phyloP scores from a whole-genome alignment of 1,140 invertebrate genomes.

The Neomicropteryx cornuta region DNA sequence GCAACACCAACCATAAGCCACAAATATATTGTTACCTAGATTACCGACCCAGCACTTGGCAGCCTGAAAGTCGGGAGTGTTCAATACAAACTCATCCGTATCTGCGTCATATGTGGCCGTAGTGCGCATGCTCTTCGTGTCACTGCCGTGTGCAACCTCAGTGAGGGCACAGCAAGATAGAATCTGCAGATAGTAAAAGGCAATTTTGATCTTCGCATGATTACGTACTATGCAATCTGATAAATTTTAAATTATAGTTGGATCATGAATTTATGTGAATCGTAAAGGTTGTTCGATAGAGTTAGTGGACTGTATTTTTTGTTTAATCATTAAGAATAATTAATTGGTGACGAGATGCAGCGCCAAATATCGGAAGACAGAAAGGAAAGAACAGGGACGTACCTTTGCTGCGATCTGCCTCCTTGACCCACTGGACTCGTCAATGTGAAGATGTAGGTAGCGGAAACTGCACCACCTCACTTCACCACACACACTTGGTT shows the following conservation, averaged over 20 bases:
- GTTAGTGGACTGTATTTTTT: no score
- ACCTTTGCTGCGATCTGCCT: no score
- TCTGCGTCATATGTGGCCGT: slow-evolving; percentile 76
- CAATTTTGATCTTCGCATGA: slow-evolving; percentile 2
- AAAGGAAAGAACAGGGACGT: no score
- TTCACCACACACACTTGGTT: no score
- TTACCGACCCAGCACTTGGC: slow-evolving; percentile 93
- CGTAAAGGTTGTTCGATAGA: no score
- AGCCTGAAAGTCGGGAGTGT: slow-evolving; percentile 88
- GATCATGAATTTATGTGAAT: not conserved
- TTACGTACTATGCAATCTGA: not conserved
- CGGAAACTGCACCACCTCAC: no score
- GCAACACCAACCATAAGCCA: no score
- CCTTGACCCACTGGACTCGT: no score
- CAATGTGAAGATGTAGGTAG: no score
- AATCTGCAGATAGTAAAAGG: slow-evolving; percentile 33
- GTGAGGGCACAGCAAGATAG: slow-evolving; percentile 82
- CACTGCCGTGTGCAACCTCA: slow-evolving; percentile 88
- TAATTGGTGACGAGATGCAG: no score
- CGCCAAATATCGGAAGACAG: no score
- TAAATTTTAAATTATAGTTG: not conserved
- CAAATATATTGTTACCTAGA: slow-evolving; percentile 51
- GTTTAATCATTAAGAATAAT: no score
- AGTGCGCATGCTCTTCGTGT: slow-evolving; percentile 83
- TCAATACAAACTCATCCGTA: slow-evolving; percentile 72